Conservation (phyloP, 2,113 vertebrate species). For the Coracopsis vasa region DNA sequence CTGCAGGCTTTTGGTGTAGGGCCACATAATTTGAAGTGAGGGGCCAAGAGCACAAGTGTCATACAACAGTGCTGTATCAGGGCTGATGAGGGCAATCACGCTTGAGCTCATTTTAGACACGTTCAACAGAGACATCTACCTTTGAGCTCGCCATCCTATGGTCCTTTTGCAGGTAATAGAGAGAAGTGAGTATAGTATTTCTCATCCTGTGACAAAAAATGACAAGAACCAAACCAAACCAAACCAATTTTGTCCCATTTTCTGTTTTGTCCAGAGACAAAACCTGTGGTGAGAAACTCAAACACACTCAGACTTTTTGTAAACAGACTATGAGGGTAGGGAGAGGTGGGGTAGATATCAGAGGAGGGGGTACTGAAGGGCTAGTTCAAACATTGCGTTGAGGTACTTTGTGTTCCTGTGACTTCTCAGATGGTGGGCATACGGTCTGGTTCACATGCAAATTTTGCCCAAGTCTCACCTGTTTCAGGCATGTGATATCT, state of each 20-base stretch:
- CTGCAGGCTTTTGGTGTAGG: fast-evolving
- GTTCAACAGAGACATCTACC: not conserved
- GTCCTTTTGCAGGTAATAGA: not conserved
- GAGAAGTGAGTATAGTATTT: not conserved
- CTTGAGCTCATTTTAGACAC: not conserved
- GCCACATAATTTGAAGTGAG: fast-evolving
- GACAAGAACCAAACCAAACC: not conserved
- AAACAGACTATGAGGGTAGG: not conserved
- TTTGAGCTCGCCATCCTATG: not conserved
- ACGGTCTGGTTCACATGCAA: not conserved
- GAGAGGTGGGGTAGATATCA: not conserved
- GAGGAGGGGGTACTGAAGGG: not conserved
- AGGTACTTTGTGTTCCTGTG: not conserved
- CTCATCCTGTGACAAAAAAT: not conserved
- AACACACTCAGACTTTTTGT: not conserved
- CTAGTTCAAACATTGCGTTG: not conserved
- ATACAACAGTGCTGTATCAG: not conserved
- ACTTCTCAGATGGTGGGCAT: not conserved
- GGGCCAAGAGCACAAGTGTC: not conserved
- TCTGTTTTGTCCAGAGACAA: not conserved
- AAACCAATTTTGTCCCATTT: not conserved
- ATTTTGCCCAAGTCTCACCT: not conserved
- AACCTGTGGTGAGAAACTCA: not conserved
- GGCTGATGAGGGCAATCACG: not conserved
- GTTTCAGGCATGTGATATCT: not conserved